Evolutionary conservation across 2,113 vertebrate genomes (phyloP).

Genomic region (Platysternon megacephalum): DNA sequence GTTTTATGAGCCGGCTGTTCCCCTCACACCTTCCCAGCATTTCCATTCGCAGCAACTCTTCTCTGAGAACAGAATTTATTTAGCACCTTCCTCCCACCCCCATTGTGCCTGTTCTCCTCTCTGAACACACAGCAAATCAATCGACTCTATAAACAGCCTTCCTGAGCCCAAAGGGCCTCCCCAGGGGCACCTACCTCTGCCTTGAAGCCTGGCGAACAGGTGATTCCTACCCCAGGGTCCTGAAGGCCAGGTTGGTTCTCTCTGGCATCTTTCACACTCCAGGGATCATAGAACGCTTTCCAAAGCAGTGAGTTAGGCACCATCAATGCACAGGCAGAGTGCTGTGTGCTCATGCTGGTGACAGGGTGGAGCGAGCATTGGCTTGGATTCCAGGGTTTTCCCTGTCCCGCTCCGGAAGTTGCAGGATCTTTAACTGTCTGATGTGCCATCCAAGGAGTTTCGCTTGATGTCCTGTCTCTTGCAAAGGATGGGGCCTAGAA

Average conservation of each 20-base stretch:
- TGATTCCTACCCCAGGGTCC: neutral
- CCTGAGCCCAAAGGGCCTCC: neutral
- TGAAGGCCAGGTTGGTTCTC: neutral
- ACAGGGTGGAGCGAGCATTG: neutral
- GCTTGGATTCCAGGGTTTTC: neutral
- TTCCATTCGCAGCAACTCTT: constrained; percentile 11
- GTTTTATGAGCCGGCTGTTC: constrained; percentile 5
- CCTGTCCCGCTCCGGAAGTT: neutral
- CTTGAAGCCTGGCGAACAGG: neutral
- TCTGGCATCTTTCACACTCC: neutral
- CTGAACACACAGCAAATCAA: neutral
- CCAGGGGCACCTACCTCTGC: no score
- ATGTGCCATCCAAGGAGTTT: neutral
- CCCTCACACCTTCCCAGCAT: neutral
- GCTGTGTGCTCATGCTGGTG: neutral
- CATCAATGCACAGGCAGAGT: neutral
- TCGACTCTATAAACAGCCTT: neutral
- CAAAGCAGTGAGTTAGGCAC: neutral
- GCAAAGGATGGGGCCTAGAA: neutral
- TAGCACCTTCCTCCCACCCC: neutral
- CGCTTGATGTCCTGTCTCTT: neutral
- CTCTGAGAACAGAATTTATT: constrained; percentile 8
- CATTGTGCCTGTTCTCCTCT: neutral
- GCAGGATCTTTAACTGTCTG: neutral
- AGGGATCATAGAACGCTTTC: neutral